Percentiles rank a stretch among this genome's conserved stretches.
Evolutionary conservation across 1,140 invertebrate species (phyloP).

Genomic region (Alviniconcha marisindica): DNA sequence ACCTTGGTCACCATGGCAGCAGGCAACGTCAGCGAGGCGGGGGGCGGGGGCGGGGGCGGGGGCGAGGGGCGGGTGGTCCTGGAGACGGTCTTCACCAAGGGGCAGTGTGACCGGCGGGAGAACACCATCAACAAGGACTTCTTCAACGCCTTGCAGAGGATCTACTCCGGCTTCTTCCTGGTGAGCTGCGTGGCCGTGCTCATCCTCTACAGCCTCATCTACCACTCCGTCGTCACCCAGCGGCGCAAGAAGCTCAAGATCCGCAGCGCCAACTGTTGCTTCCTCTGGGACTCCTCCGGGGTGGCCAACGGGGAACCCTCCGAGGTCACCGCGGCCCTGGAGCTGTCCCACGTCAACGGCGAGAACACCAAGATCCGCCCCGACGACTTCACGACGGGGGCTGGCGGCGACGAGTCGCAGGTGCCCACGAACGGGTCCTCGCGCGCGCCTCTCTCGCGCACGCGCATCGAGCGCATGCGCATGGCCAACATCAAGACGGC

Average conservation of each 20-base stretch:
- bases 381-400: constrained; percentile 20
- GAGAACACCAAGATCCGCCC: constrained; percentile 40
- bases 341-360: constrained; percentile 53
- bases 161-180: constrained; percentile 52
- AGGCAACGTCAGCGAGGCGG: constrained; percentile 6
- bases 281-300: constrained; percentile 46
- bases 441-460: constrained; percentile 39
- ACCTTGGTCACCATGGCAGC: not conserved
- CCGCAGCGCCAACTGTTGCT: constrained; percentile 48
- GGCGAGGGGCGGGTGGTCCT: not conserved
- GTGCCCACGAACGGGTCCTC: constrained; percentile 38
- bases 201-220: constrained; percentile 56
- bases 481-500: constrained; percentile 73
- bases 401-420: not conserved
- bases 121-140: constrained; percentile 40
- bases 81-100: not conserved
- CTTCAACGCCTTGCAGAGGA: constrained; percentile 44
- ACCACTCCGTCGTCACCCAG: constrained; percentile 54
- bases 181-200: constrained; percentile 52
- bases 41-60: not conserved
- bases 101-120: constrained; percentile 32
- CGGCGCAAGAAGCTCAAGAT: constrained; percentile 52
- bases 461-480: constrained; percentile 50
- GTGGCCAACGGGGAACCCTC: constrained; percentile 45
- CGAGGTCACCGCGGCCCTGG: constrained; percentile 49